A percentile compares a stretch with the other conserved stretches of the same genome.
Conservation (phyloP, 1,140 invertebrate species). For the Diabrotica virgifera region DNA sequence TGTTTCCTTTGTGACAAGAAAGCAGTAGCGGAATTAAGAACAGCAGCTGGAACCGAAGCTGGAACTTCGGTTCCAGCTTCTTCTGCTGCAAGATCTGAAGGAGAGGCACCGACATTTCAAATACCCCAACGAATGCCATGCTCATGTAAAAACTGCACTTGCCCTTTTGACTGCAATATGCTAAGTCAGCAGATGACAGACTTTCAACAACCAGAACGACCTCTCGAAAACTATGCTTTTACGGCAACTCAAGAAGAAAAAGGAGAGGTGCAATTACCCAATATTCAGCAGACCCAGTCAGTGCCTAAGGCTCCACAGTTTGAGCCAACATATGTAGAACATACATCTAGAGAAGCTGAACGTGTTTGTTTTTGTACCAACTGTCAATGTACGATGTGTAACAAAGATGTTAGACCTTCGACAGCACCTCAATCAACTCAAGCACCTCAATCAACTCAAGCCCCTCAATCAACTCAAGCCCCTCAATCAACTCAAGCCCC, state of each 20-base stretch:
- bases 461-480: neutral
- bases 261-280: too few species aligned
- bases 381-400: constrained; percentile 10
- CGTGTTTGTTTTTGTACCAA: constrained; percentile 6
- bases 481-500: neutral
- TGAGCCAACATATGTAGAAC: too few species aligned
- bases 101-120: constrained; percentile 22
- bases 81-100: neutral
- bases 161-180: neutral
- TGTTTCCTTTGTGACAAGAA: neutral
- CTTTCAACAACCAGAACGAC: too few species aligned
- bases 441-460: neutral
- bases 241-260: too few species aligned
- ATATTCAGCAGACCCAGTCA: too few species aligned
- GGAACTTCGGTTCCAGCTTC: neutral
- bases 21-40: neutral
- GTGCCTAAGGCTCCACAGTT: too few species aligned
- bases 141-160: constrained; percentile 8
- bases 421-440: neutral
- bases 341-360: too few species aligned
- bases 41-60: neutral
- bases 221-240: too few species aligned
- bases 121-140: constrained; percentile 20
- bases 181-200: neutral
- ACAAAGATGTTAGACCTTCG: neutral